Conservation (phyloP, 2,113 vertebrate genomes). For the Proteles cristata region DNA sequence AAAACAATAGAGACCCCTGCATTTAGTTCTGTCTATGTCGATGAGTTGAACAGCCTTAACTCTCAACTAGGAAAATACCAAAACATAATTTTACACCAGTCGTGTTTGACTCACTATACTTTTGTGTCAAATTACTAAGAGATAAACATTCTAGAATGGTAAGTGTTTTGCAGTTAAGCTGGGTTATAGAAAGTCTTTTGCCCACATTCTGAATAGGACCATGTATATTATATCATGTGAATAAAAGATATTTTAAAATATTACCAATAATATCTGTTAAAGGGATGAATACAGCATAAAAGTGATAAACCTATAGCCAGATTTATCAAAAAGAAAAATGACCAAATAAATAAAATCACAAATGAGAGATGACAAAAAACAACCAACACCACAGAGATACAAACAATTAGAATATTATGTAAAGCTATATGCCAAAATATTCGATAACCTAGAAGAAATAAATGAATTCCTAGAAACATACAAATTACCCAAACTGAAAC, state of each 20-base stretch:
- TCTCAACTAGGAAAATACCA: constrained; percentile 38
- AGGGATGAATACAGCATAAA: background rate
- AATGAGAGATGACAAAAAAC: background rate
- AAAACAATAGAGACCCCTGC: background rate
- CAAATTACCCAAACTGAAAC: background rate
- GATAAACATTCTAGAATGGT: constrained; percentile 38
- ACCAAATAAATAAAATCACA: background rate
- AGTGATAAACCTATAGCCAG: background rate
- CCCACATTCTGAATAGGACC: background rate
- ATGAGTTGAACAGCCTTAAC: constrained; percentile 35
- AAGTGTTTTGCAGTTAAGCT: background rate
- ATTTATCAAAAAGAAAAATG: background rate
- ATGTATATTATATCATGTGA: background rate
- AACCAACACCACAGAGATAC: background rate
- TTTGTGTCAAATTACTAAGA: background rate
- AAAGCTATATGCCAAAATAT: background rate
- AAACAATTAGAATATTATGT: background rate
- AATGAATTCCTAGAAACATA: background rate
- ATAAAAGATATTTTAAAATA: constrained; percentile 28
- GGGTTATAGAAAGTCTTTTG: background rate
- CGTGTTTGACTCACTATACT: constrained; percentile 39
- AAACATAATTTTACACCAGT: background rate
- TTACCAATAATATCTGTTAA: background rate
- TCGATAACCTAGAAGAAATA: background rate
- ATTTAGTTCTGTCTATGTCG: background rate